Conservation (phyloP, 2,113 vertebrate species). For the Sus scrofa region DNA sequence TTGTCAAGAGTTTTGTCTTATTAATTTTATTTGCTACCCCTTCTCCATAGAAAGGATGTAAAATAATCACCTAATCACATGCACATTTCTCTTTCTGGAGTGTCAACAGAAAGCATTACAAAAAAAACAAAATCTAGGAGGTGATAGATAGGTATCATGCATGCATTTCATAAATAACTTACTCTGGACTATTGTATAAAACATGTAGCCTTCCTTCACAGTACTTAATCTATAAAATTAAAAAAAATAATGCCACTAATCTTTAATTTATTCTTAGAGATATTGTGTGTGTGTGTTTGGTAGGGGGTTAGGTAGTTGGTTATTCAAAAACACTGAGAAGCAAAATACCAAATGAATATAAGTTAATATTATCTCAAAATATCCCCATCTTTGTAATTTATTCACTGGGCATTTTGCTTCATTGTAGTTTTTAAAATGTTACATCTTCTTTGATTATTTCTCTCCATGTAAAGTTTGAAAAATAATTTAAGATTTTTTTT, state of each 20-base stretch:
- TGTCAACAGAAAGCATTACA: background rate
- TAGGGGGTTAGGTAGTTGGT: rapidly evolving
- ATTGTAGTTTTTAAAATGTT: background rate
- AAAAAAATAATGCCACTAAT: background rate
- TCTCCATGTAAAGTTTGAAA: background rate
- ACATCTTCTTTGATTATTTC: background rate
- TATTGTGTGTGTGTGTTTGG: background rate
- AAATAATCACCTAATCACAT: background rate
- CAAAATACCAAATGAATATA: background rate
- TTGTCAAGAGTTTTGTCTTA: background rate
- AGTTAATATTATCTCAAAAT: constrained; percentile 16
- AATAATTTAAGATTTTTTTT: background rate
- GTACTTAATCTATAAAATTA: background rate
- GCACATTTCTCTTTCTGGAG: background rate
- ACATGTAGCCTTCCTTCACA: background rate
- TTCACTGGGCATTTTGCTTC: background rate
- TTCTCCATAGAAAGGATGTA: background rate
- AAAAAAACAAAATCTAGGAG: background rate
- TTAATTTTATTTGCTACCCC: background rate
- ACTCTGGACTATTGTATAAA: background rate
- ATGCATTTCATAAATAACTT: constrained; percentile 36
- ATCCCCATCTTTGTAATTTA: background rate
- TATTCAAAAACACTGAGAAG: background rate
- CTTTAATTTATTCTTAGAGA: background rate
- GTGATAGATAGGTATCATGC: background rate